Evolutionary conservation across 2,113 vertebrate species (phyloP).

Genomic region (Ophthalmolycus amberensis): DNA sequence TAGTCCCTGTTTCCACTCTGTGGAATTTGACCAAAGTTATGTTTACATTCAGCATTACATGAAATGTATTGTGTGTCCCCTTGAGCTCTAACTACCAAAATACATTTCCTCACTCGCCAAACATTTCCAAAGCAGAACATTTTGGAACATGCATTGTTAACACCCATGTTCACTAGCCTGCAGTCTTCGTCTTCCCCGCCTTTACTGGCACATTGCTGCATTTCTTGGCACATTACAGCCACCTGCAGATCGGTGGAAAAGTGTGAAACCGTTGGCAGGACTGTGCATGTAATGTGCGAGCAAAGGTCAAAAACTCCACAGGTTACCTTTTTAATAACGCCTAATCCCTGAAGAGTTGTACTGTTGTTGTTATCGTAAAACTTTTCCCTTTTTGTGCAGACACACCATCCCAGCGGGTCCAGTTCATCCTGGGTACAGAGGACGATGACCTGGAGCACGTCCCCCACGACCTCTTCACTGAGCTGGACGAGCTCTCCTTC

Average conservation of each 20-base stretch:
- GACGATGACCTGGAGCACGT: constrained; percentile 95
- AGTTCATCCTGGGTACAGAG: constrained; percentile 95
- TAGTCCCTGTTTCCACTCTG: neutral
- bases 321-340: neutral
- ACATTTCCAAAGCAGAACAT: neutral
- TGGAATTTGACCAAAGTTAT: neutral
- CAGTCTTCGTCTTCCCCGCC: neutral
- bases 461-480: constrained; percentile 95
- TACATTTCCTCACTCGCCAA: neutral
- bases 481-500: constrained; percentile 95
- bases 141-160: neutral
- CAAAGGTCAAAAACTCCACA: neutral
- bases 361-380: neutral
- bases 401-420: constrained; percentile 94
- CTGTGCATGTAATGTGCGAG: neutral
- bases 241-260: neutral
- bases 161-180: neutral
- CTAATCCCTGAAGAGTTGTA: neutral
- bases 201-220: neutral
- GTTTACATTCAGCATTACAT: neutral
- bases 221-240: constrained; percentile 3
- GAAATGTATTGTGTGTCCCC: neutral
- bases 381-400: constrained; percentile 79
- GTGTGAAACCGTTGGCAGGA: neutral
- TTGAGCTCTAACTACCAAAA: neutral